phyloP scores from a whole-genome alignment of 2,888 invertebrate species.

The Xylota sylvarum region DNA sequence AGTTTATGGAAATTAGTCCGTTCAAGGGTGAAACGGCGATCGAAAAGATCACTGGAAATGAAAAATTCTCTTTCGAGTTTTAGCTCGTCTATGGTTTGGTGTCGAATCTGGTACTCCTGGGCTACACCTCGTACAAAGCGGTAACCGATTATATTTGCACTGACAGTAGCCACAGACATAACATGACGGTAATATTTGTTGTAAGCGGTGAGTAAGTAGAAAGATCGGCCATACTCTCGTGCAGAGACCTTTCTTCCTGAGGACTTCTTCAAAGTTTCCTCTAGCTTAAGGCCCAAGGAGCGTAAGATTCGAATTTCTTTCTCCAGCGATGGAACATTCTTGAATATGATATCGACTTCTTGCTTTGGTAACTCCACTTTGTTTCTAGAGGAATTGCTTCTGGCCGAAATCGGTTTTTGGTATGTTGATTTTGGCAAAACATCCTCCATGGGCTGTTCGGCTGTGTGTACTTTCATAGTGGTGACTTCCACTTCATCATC shows the following conservation, averaged over 20 bases:
- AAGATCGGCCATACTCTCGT: not conserved
- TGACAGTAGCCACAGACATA: not conserved
- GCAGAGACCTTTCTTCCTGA: not conserved
- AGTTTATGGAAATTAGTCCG: constrained; percentile 81
- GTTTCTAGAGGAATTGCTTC: not conserved
- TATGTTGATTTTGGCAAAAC: not conserved
- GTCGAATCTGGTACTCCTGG: constrained; percentile 80
- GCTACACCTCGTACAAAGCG: constrained; percentile 67
- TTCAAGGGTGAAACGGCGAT: constrained; percentile 77
- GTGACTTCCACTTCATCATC: constrained; percentile 28
- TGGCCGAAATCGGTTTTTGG: not conserved
- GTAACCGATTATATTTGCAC: not conserved
- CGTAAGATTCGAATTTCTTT: constrained; percentile 80
- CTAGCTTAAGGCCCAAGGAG: constrained; percentile 80
- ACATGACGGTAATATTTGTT: not conserved
- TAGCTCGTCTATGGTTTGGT: constrained; percentile 80
- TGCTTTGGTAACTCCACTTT: constrained; percentile 24
- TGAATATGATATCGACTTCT: constrained; percentile 80
- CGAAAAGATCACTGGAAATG: constrained; percentile 76
- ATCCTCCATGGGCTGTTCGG: constrained; percentile 66
- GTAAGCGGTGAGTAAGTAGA: not conserved
- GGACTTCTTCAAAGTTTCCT: constrained; percentile 78
- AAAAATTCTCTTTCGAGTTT: constrained; percentile 81
- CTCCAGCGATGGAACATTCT: constrained; percentile 81
- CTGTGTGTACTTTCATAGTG: not conserved